phyloP scores from a whole-genome alignment of 2,113 vertebrate genomes.

The Otus sunia region DNA sequence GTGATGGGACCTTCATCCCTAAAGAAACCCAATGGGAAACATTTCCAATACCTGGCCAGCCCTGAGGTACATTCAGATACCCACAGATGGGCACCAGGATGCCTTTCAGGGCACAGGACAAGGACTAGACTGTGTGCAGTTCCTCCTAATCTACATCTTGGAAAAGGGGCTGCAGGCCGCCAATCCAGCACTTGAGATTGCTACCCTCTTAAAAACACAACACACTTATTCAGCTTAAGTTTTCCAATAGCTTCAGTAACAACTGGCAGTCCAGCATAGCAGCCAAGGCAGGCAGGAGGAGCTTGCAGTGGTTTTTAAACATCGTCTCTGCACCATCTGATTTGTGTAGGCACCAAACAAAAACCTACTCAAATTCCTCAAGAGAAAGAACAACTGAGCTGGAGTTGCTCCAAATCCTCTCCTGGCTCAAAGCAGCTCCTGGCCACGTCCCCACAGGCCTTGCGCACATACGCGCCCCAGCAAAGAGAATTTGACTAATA shows the following conservation, averaged over 20 bases:
- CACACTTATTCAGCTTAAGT: neutral
- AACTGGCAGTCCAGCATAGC: neutral
- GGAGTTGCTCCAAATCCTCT: neutral
- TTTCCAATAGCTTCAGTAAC: neutral
- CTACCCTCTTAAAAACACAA: neutral
- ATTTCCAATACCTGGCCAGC: neutral
- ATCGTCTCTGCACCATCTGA: neutral
- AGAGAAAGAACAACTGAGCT: neutral
- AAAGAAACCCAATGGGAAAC: neutral
- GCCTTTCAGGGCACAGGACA: neutral
- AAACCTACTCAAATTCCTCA: neutral
- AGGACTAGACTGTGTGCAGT: neutral
- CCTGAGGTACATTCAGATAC: neutral
- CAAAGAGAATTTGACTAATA: neutral
- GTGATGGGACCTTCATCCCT: neutral
- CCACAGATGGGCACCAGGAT: neutral
- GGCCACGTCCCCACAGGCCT: neutral
- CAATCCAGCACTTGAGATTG: neutral
- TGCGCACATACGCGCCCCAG: rapidly evolving
- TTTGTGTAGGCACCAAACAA: neutral
- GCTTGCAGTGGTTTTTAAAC: neutral
- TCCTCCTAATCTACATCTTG: neutral
- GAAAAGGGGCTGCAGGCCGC: neutral
- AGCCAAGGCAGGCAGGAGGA: neutral
- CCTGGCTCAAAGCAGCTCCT: neutral